A percentile compares a stretch with the other conserved stretches of the same genome.
These are phyloP conservation scores for Scylla paramamosain DNA, from an alignment of 1,140 invertebrate species.

Conservation along the genomic window DNA sequence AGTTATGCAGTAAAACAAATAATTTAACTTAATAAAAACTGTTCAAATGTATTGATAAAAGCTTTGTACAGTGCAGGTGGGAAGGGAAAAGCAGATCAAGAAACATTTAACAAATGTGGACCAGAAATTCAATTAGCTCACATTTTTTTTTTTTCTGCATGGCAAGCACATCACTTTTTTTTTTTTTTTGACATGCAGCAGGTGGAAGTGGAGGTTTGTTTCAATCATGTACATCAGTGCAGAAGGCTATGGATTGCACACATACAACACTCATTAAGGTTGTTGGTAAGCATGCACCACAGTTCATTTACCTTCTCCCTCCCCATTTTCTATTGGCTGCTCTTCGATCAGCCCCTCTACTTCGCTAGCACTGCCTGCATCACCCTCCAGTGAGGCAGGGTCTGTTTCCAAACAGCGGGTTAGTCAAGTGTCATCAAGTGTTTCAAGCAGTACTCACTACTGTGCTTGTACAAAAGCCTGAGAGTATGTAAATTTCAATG, in stretches of 20 bases:
- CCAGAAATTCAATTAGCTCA: too few relatives aligned
- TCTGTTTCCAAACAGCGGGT: constrained; percentile 62
- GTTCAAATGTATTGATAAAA: too few relatives aligned
- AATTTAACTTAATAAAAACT: too few relatives aligned
- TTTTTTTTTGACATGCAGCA: too few relatives aligned
- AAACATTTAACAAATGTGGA: too few relatives aligned
- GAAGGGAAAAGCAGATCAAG: too few relatives aligned
- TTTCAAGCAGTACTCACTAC: background rate
- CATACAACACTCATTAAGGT: background rate
- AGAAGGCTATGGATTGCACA: background rate
- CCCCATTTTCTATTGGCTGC: constrained; percentile 55
- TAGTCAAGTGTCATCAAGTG: constrained; percentile 28
- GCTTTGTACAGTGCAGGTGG: too few relatives aligned
- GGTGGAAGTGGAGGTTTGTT: too few relatives aligned
- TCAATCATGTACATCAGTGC: too few relatives aligned
- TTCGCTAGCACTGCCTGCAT: constrained; percentile 15
- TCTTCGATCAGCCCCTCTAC: constrained; percentile 27
- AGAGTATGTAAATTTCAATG: background rate
- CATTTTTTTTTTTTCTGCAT: too few relatives aligned
- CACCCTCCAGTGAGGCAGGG: constrained; percentile 11
- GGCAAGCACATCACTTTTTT: too few relatives aligned
- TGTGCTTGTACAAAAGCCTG: background rate
- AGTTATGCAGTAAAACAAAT: too few relatives aligned
- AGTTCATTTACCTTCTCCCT: constrained; percentile 71
- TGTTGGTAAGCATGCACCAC: constrained; percentile 62